Evolutionary conservation across 2,797 vertebrate species (phyloP), one percentile per base, ranked within the genome.

Genomic region (Moxostoma hubbsi): DNA sequence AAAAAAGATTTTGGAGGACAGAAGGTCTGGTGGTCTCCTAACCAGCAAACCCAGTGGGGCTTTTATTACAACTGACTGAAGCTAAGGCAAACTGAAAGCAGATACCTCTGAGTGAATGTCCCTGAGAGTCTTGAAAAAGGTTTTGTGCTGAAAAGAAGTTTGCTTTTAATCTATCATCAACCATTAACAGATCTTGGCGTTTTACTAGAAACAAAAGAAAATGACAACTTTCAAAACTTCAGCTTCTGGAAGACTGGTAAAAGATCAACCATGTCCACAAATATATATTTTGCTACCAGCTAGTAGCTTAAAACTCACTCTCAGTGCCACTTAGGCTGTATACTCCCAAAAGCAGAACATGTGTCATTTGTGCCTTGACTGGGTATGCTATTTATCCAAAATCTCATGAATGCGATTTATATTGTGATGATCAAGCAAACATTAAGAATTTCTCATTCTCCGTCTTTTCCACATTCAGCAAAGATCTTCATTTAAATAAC

Each of bases 401-500:
- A 53, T 43, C 59, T 43, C 18, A 53, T 2, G 2, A 36, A 63
- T 36, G 9, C 16, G 43, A 73, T 73, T 63, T 63, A 53, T 62
- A 73, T n/a, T 45, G 9, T 13, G 24, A 45, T 46, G 36, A 46
- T 46, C 62, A 11, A 2, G 43, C 62, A 64, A 46, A 64, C 12
- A 46, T 46, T 46, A n/a, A 46, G 46, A 64, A 12, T 54, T 36
- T 10, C 43, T 75, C 8, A 36, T 59, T 50, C 12, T 43, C 47
- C 13, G 15, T 11, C 53, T 7, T 66, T 57, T 49, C 45, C 45
- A 67, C 46, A 67, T 59, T 57, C 45, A 58, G 53, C 9, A 66
- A 57, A 15, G 15, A 58, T 13, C 63, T 36, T n/a, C 50, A 68
- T 49, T 67, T 50, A 58, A 76, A 76, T 67, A 67, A n/a, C 54